phyloP scores from a whole-genome alignment of 2,113 vertebrate genomes.

The Ceuthmochares aereus region DNA sequence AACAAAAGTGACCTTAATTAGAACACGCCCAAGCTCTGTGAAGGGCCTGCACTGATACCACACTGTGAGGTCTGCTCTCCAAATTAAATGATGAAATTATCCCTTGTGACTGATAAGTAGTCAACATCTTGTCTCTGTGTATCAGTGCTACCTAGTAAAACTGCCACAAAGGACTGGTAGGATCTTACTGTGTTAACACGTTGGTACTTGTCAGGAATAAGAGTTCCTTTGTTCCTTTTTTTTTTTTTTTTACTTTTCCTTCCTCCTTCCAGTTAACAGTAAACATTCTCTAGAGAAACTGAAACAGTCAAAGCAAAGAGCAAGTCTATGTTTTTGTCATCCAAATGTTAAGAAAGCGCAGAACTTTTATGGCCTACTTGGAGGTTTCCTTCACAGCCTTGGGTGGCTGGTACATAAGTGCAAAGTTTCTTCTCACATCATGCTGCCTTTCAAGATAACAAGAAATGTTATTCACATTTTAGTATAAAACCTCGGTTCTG shows the following conservation, averaged over 20 bases:
- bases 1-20: fast-evolving
- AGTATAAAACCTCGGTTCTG: not conserved
- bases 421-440: not conserved
- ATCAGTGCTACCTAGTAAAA: not conserved
- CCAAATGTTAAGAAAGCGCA: not conserved
- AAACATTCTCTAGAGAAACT: not conserved
- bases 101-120: fast-evolving
- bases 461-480: not conserved
- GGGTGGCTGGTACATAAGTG: not conserved
- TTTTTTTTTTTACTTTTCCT: too few relatives aligned
- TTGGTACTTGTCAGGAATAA: not conserved
- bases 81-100: not conserved
- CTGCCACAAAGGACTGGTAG: not conserved
- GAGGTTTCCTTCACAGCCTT: not conserved
- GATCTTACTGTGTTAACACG: fast-evolving
- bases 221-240: too few relatives aligned
- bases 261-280: not conserved
- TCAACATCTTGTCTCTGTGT: not conserved
- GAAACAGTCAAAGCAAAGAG: not conserved
- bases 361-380: not conserved
- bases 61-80: not conserved
- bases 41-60: fast-evolving
- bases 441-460: not conserved
- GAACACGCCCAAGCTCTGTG: fast-evolving
- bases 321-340: not conserved